phyloP scores from a whole-genome alignment of 2,113 vertebrate genomes.

The Labeo rohita region DNA sequence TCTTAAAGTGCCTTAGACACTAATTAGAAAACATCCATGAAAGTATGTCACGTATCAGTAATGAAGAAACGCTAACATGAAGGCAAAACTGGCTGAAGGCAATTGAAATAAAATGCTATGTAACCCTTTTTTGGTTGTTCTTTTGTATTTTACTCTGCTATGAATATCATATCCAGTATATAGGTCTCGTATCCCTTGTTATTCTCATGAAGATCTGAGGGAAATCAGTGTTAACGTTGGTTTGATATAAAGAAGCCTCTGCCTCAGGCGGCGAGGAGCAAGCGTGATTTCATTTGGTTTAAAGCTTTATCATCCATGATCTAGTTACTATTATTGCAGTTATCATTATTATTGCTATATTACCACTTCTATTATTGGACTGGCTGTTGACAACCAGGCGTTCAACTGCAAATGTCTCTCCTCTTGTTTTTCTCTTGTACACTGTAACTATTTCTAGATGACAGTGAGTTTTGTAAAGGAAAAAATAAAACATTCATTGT shows the following conservation, averaged over 20 bases:
- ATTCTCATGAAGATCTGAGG: slow-evolving; percentile 74
- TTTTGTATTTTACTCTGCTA: slow-evolving; percentile 82
- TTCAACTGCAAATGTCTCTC: slow-evolving; percentile 84
- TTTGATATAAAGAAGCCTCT: slow-evolving; percentile 67
- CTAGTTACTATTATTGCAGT: slow-evolving; percentile 66
- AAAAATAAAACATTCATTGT: slow-evolving; percentile 98
- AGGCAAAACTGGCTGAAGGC: slow-evolving; percentile 46
- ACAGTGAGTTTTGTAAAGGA: slow-evolving; percentile 92
- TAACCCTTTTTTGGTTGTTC: slow-evolving; percentile 43
- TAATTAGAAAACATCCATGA: slow-evolving; percentile 81
- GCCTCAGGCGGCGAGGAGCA: slow-evolving; percentile 70
- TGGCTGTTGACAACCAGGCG: slow-evolving; percentile 90
- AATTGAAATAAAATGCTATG: slow-evolving; percentile 47
- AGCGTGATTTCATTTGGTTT: slow-evolving; percentile 80
- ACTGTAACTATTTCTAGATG: slow-evolving; percentile 88
- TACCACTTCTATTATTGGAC: slow-evolving; percentile 74
- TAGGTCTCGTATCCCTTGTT: slow-evolving; percentile 78
- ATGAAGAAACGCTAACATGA: slow-evolving; percentile 48
- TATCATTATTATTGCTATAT: slow-evolving; percentile 68
- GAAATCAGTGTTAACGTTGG: slow-evolving; percentile 79
- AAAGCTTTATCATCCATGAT: slow-evolving; percentile 91
- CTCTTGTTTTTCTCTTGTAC: slow-evolving; percentile 81
- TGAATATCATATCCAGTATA: slow-evolving; percentile 71
- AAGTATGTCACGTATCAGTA: slow-evolving; percentile 15
- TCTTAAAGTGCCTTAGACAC: slow-evolving; percentile 96